Evolutionary conservation across 2,797 vertebrate genomes (phyloP).

Genomic region (Chrosomus eos): DNA sequence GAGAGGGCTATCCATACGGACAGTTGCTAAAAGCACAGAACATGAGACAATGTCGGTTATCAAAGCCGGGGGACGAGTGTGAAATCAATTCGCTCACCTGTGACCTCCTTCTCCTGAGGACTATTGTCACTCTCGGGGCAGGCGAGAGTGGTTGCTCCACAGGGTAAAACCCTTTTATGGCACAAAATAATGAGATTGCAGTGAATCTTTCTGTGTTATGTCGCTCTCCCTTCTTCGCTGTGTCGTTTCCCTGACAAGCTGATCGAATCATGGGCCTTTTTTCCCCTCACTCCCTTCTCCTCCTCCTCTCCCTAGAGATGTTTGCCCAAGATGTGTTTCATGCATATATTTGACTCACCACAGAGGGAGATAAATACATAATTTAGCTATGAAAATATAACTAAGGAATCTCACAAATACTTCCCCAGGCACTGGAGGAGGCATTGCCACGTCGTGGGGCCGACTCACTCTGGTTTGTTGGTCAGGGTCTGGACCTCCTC

Average conservation of each 20-base stretch:
- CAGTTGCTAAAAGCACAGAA: slow-evolving; percentile 63
- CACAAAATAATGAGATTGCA: slow-evolving; percentile 46
- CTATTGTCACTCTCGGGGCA: slow-evolving; percentile 63
- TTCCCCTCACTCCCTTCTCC: neutral
- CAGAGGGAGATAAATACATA: slow-evolving; percentile 42
- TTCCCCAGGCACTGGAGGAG: slow-evolving; percentile 41
- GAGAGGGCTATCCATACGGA: slow-evolving; percentile 63
- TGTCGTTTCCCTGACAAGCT: slow-evolving; percentile 36
- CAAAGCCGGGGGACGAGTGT: slow-evolving; percentile 68
- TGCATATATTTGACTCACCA: slow-evolving; percentile 42
- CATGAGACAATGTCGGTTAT: slow-evolving; percentile 69
- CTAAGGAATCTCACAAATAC: slow-evolving; percentile 45
- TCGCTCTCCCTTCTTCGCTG: slow-evolving; percentile 27
- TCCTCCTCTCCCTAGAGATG: slow-evolving; percentile 16
- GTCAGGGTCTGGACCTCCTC: slow-evolving; percentile 62
- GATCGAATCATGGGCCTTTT: slow-evolving; percentile 26
- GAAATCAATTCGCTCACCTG: slow-evolving; percentile 78
- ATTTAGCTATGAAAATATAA: slow-evolving; percentile 43
- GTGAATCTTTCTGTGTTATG: slow-evolving; percentile 44
- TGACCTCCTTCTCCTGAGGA: slow-evolving; percentile 55
- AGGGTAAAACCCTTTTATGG: slow-evolving; percentile 50
- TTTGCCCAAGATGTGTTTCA: slow-evolving; percentile 37
- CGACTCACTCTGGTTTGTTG: slow-evolving; percentile 60
- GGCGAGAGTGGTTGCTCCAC: slow-evolving; percentile 40
- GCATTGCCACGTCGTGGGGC: slow-evolving; percentile 65